phyloP scores from a whole-genome alignment of 2,888 invertebrate species.

The Pollenia amentaria region DNA sequence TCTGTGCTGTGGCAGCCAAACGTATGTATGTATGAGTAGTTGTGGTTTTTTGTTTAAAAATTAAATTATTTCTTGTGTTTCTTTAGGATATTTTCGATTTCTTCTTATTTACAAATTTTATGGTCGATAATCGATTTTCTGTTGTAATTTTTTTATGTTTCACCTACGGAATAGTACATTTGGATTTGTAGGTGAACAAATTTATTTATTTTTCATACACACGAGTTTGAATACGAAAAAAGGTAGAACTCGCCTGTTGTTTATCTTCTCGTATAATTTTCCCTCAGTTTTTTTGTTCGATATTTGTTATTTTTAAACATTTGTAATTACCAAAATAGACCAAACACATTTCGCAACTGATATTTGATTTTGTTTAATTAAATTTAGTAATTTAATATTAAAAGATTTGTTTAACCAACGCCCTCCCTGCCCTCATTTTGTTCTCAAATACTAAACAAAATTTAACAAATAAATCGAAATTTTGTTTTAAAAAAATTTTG shows the following conservation, averaged over 20 bases:
- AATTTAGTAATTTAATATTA: conserved; percentile 42
- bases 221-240: neutral
- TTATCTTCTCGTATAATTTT: conserved; percentile 45
- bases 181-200: conserved; percentile 34
- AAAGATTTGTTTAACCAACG: neutral
- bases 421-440: neutral
- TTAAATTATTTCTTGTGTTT: conserved; percentile 30
- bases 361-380: conserved; percentile 15
- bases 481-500: neutral
- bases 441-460: neutral
- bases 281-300: conserved; percentile 14
- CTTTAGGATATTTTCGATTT: neutral
- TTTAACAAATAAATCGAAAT: conserved; percentile 14
- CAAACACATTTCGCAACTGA: conserved; percentile 32
- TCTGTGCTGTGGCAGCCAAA: neutral
- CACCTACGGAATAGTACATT: conserved; percentile 11
- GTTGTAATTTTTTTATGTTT: conserved; percentile 1
- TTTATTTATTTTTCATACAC: neutral
- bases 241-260: neutral
- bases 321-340: conserved; percentile 57
- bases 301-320: conserved; percentile 27
- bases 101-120: conserved; percentile 41
- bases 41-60: conserved; percentile 46
- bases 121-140: conserved; percentile 65
- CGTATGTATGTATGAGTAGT: neutral